Percentiles rank a stretch among this genome's conserved stretches.
Evolutionary conservation across 2,888 invertebrate genomes (phyloP).

Genomic region (Plebejus anna): DNA sequence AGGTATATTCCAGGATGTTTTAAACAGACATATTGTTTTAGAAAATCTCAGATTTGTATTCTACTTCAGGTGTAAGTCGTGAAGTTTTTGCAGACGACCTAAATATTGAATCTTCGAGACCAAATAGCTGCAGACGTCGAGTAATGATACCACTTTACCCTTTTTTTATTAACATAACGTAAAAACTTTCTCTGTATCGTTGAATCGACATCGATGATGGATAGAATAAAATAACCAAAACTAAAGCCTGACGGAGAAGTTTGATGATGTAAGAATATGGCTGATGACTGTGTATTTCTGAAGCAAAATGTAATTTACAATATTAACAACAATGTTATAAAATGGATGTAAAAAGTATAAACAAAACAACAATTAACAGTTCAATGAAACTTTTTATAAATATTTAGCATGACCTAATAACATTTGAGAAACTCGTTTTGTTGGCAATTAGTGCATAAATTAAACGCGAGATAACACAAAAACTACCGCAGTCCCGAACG

Average conservation of each 20-base stretch:
- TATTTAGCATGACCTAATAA: slow-evolving; percentile 6
- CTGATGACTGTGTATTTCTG: not conserved
- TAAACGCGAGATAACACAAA: slow-evolving; percentile 9
- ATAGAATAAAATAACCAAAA: slow-evolving; percentile 4
- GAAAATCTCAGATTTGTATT: not conserved
- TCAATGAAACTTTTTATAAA: not conserved
- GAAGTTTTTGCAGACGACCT: not conserved
- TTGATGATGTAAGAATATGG: not conserved
- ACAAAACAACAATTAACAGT: not conserved
- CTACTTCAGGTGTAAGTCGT: not conserved
- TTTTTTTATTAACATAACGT: slow-evolving; percentile 28
- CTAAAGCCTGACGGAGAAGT: not conserved
- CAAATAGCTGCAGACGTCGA: slow-evolving; percentile 1
- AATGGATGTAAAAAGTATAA: not conserved
- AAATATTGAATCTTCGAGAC: not conserved
- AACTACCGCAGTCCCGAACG: not conserved
- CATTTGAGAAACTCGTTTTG: not conserved
- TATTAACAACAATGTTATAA: not conserved
- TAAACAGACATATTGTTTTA: not conserved
- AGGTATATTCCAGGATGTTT: too few species aligned
- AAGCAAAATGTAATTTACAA: not conserved
- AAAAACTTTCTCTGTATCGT: slow-evolving; percentile 19
- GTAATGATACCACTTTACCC: slow-evolving; percentile 6
- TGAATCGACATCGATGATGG: not conserved
- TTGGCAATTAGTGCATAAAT: slow-evolving; percentile 11